These are phyloP conservation scores for Scaptodrosophila lebanonensis DNA, from an alignment of 1,140 invertebrate genomes.

Conservation along the genomic window DNA sequence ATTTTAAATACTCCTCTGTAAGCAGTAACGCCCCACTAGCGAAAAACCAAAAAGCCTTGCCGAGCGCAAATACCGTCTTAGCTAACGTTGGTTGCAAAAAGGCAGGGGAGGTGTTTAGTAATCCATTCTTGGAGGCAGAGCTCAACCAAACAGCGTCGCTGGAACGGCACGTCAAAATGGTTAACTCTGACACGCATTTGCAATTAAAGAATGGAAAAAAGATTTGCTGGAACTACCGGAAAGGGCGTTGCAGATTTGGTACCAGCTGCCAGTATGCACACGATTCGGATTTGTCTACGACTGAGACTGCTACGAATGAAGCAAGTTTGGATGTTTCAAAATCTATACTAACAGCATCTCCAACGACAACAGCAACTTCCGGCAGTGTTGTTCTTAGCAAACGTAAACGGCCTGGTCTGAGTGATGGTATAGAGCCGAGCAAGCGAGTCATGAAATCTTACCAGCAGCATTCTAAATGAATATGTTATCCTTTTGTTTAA, in stretches of 20 bases:
- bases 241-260: constrained; percentile 92
- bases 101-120: constrained; percentile 84
- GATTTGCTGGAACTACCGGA: constrained; percentile 95
- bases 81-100: constrained; percentile 38
- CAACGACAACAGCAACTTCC: constrained; percentile 1
- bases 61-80: constrained; percentile 53
- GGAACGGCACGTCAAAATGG: constrained; percentile 97
- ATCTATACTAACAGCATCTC: neutral
- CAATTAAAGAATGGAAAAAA: constrained; percentile 91
- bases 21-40: constrained; percentile 7
- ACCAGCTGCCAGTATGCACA: constrained; percentile 95
- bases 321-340: constrained; percentile 2
- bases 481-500: constrained; percentile 48
- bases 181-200: constrained; percentile 83
- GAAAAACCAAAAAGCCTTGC: constrained; percentile 31
- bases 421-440: constrained; percentile 86
- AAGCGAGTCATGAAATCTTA: constrained; percentile 90
- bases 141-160: constrained; percentile 90
- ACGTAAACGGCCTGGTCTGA: constrained; percentile 88
- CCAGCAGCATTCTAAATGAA: constrained; percentile 41
- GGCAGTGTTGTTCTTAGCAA: constrained; percentile 55
- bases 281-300: constrained; percentile 85
- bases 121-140: constrained; percentile 94
- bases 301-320: constrained; percentile 52
- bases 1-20: neutral